Evolutionary conservation across 1,140 invertebrate genomes (phyloP), one percentile per base, ranked within the genome.

Genomic region (Lasaia peninsularis): DNA sequence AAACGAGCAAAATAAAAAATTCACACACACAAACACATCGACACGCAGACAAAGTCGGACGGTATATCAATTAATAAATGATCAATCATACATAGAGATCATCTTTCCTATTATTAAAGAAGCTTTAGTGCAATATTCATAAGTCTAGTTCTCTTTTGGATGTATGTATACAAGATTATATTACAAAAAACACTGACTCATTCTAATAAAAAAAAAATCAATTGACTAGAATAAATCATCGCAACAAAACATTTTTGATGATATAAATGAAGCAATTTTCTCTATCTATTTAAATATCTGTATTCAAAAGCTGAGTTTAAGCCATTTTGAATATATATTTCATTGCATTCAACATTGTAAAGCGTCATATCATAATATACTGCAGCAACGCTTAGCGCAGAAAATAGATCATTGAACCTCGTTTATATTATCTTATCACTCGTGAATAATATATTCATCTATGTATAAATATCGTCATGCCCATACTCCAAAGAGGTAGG

Each of bases 41-140:
- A 44, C 40, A 44, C 40, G 40, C 40, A 44, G 40, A 44, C 40
- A 20, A 44, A 44, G 37, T 44, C 40, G 40, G 40, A 44, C 40
- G 40, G 40, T 44, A 44, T 44, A 44, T 44, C 11, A 44, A 44
- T 28, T 44, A 44, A 18, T 44, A 20, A 18, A 18, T 44, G 40
- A 44, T 44, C 40, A 44, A 4, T 44, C 11, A 18, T 44, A 18
- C 37, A 18, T 18, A 44, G 7, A 44, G 37, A 44, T 44, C 37
- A 40, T 18, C 16, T 44, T 44, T 10, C 16, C 35, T 40, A 40
- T 40, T 2, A 5, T 40, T 40, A 40, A 40, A 40, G 35, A 40
- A 40, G 35, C 35, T 40, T 40, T 40, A 40, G 35, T 40, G 35
- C 35, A 40, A 40, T 40, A 40, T 40, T 40, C 35, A 40, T 40